These are phyloP conservation scores for Decapterus maruadsi DNA, from an alignment of 2,797 vertebrate genomes.

Conservation along the genomic window DNA sequence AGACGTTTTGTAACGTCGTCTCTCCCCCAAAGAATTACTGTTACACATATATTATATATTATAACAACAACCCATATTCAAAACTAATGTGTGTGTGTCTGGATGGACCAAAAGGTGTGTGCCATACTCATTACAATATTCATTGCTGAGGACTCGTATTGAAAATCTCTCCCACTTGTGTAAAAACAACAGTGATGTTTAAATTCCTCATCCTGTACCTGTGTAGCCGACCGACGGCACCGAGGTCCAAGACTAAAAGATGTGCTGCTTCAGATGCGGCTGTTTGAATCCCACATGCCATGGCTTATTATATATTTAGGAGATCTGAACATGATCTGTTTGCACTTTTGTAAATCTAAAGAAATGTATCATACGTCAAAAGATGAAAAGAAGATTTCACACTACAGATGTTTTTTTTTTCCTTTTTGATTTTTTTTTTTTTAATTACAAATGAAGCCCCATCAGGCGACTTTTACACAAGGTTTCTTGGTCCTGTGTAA, in stretches of 20 bases:
- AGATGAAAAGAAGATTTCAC: conserved; percentile 66
- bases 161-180: no score
- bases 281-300: conserved; percentile 47
- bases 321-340: conserved; percentile 70
- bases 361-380: conserved; percentile 76
- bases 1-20: no score
- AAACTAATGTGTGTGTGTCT: conserved; percentile 89
- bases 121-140: conserved; percentile 88
- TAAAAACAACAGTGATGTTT: no score
- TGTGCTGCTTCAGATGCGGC: no score
- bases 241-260: no score
- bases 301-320: conserved; percentile 59
- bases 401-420: conserved; percentile 47
- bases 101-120: conserved; percentile 96
- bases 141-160: conserved; percentile 85
- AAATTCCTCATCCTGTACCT: conserved; percentile 70
- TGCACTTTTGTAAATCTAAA: conserved; percentile 84
- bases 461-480: conserved; percentile 58
- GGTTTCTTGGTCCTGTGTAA: no score
- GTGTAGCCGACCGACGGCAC: conserved; percentile 59
- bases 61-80: no score
- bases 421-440: neutral
- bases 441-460: conserved; percentile 46
- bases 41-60: no score
- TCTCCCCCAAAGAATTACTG: no score